These are phyloP conservation scores for Leptonema lineaticorne DNA, from an alignment of 1,140 invertebrate species.

Conservation along the genomic window DNA sequence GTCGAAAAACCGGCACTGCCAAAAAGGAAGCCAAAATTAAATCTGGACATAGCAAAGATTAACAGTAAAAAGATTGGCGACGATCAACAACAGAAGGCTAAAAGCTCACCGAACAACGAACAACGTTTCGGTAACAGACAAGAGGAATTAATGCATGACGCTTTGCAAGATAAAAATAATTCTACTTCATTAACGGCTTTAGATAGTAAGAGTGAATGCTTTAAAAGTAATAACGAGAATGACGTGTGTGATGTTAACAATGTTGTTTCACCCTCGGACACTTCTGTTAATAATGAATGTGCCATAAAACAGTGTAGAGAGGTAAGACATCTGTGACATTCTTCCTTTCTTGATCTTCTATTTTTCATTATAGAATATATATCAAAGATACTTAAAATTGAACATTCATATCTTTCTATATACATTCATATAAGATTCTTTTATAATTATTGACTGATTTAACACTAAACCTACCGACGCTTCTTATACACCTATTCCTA, in stretches of 20 bases:
- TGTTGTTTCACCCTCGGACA: background rate
- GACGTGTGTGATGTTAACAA: background rate
- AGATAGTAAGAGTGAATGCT: slow-evolving; percentile 15
- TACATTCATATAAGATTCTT: background rate
- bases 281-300: slow-evolving; percentile 22
- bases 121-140: slow-evolving; percentile 1
- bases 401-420: background rate
- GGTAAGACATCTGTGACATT: slow-evolving; percentile 18
- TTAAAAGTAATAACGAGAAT: slow-evolving; percentile 10
- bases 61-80: slow-evolving; percentile 12
- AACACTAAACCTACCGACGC: background rate
- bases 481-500: no score
- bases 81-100: slow-evolving; percentile 24
- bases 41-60: slow-evolving; percentile 9
- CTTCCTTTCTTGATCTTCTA: no score
- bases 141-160: background rate
- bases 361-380: no score
- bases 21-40: slow-evolving; percentile 37
- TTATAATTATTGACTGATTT: background rate
- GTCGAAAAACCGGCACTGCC: slow-evolving; percentile 36
- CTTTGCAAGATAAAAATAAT: slow-evolving; percentile 11
- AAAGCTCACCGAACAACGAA: background rate
- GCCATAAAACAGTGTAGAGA: slow-evolving; percentile 16
- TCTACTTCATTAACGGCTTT: slow-evolving; percentile 7
- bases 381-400: no score